Evolutionary conservation across 2,888 invertebrate genomes (phyloP), one percentile per base, ranked within the genome.

Genomic region (Colletes collaris): DNA sequence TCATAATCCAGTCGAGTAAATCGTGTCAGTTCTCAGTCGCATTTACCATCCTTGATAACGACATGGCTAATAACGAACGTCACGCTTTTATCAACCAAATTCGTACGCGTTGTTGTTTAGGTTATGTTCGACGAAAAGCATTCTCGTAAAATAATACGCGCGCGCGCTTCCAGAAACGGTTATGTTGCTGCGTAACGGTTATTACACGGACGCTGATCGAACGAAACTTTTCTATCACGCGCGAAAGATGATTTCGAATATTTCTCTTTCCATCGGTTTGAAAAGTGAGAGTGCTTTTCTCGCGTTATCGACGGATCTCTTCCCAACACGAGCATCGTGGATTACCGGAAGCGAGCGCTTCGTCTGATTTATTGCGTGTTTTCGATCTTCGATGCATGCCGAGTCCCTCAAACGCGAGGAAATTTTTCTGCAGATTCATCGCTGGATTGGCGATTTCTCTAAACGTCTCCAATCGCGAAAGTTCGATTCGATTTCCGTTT

Each of bases 371-470:
- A 58, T 37, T n/a, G 4, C 50, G 46, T 27, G 35, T 35, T 53
- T 35, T 68, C 67, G 27, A 16, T 67, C 46, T 13, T 10, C 27
- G 63, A 52, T 50, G 46, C 49, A 8, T 49, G 46, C 19, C 58
- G 52, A 27, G 40, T 55, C 19, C 44, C 37, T 27, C 3, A 27
- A 53, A 16, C n/a, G 59, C 3, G 10, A 16, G 40, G 35, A 53
- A 75, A 49, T 73, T 72, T 63, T 46, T 52, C 11, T 37, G n/a
- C 49, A 10, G 68, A 55, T 27, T 53, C 56, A 40, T 40, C 40
- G 40, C 40, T 40, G 6, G 40, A 40, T 40, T 52, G 62, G 59
- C 71, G 81, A 83, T 81, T 82, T 80, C 73, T 71, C 83, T 66
- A 63, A 46, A 27, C 19, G 58, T 68, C 44, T 58, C 2, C 37